Conservation (phyloP, 2,113 vertebrate species). For the Xenopus borealis region DNA sequence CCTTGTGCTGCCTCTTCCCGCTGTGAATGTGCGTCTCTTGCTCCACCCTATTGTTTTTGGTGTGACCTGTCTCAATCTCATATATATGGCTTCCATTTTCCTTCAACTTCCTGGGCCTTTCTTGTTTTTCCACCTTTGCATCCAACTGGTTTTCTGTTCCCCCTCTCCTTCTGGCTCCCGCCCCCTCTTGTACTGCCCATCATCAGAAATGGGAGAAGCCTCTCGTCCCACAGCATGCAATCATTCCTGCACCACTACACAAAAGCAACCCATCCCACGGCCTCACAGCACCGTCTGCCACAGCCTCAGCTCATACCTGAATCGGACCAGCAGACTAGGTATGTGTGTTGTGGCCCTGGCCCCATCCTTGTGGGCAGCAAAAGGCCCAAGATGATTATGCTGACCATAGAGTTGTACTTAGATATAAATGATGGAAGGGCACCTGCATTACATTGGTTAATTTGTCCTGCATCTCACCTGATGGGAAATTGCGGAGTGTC, state of each 20-base stretch:
- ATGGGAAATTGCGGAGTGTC: no score
- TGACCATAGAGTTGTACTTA: no score
- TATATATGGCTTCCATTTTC: not conserved
- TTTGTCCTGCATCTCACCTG: no score
- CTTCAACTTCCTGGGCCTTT: no score
- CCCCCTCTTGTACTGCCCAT: slow-evolving; percentile 31
- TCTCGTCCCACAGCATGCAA: slow-evolving; percentile 68
- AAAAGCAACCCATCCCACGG: slow-evolving; percentile 59
- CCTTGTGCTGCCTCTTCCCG: not conserved
- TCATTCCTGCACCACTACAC: slow-evolving; percentile 70
- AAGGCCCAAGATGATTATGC: no score
- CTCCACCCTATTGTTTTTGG: no score
- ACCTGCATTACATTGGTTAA: no score
- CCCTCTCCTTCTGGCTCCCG: not conserved
- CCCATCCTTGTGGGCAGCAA: not conserved
- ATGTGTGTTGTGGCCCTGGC: slow-evolving; percentile 21
- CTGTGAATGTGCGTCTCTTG: no score
- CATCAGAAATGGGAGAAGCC: slow-evolving; percentile 48
- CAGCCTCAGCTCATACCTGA: slow-evolving; percentile 76
- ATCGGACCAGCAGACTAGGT: slow-evolving; percentile 71
- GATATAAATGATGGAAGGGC: no score
- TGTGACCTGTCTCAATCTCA: no score
- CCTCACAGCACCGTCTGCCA: slow-evolving; percentile 60
- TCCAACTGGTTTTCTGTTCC: slow-evolving; percentile 21
- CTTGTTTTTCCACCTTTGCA: not conserved